Evolutionary conservation across 2,113 vertebrate species (phyloP).

Genomic region (Dipodomys ordii): DNA sequence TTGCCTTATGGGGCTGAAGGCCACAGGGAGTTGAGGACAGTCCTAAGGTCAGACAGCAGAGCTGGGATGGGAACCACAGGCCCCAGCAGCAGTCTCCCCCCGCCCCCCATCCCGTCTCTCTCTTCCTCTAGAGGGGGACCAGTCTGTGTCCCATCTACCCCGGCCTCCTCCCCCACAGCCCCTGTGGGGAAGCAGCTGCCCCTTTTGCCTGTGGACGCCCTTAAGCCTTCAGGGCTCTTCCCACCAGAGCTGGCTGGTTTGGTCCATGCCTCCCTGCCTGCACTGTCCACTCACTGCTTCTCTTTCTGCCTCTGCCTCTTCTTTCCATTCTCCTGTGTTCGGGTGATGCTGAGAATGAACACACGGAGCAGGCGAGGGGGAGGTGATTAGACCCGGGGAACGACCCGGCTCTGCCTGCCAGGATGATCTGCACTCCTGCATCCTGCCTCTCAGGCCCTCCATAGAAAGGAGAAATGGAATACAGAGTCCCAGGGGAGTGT

Average conservation of each 20-base stretch:
- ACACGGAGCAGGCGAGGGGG: neutral
- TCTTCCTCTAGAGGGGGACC: neutral
- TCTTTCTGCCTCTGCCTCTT: conserved; percentile 28
- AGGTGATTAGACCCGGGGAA: neutral
- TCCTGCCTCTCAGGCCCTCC: neutral
- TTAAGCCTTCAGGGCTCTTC: neutral
- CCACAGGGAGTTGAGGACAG: neutral
- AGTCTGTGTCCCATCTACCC: neutral
- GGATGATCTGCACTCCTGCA: neutral
- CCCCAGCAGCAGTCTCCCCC: neutral
- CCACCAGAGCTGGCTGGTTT: no score
- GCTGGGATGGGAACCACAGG: neutral
- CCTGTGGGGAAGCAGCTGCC: neutral
- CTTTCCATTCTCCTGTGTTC: neutral
- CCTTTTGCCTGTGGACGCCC: neutral
- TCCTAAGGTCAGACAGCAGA: neutral
- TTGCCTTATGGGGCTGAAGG: no score
- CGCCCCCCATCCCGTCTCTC: accelerated
- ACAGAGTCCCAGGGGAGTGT: accelerated
- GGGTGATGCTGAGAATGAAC: neutral
- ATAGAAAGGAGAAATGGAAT: accelerated
- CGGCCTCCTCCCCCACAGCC: neutral
- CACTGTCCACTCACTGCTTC: neutral
- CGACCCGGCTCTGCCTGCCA: accelerated
- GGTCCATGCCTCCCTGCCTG: neutral